A percentile compares a stretch with the other conserved stretches of the same genome.
These are phyloP conservation scores for Ancistrus triradiatus DNA, from an alignment of 2,113 vertebrate species.

Conservation along the genomic window DNA sequence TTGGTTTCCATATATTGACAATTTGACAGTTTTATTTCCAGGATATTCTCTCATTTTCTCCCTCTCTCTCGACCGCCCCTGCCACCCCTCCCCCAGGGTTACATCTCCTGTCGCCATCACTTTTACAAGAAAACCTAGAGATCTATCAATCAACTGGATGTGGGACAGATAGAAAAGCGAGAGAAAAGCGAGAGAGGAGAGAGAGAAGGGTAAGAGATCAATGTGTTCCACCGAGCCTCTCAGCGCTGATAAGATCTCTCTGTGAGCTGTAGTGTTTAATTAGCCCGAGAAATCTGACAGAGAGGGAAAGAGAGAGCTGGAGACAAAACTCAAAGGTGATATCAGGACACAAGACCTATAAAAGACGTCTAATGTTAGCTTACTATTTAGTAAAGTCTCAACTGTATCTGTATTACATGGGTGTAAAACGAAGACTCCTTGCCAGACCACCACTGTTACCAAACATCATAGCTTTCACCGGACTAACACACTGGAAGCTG, in stretches of 20 bases:
- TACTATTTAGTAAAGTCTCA: too few species aligned
- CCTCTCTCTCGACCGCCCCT: too few species aligned
- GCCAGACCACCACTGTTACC: too few species aligned
- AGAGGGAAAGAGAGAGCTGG: neutral
- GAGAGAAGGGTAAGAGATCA: conserved; percentile 35
- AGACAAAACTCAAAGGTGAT: conserved; percentile 1
- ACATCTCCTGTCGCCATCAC: conserved; percentile 14
- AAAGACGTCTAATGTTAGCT: neutral
- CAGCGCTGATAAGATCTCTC: conserved; percentile 38
- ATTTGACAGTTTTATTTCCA: conserved; percentile 20
- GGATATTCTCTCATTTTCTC: neutral
- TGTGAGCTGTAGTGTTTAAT: conserved; percentile 34
- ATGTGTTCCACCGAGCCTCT: conserved; percentile 31
- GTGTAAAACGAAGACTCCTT: too few species aligned
- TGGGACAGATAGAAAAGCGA: neutral
- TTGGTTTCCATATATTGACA: neutral
- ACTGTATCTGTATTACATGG: too few species aligned
- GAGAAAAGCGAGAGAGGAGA: conserved; percentile 47
- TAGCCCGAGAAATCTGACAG: conserved; percentile 25
- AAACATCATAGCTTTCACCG: too few species aligned
- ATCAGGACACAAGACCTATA: conserved; percentile 7
- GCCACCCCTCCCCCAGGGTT: too few species aligned
- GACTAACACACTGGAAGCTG: too few species aligned
- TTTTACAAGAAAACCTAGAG: conserved; percentile 23
- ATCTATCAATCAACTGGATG: conserved; percentile 24